Conservation (phyloP, 2,888 invertebrate species). For the Cetonia aurata region DNA sequence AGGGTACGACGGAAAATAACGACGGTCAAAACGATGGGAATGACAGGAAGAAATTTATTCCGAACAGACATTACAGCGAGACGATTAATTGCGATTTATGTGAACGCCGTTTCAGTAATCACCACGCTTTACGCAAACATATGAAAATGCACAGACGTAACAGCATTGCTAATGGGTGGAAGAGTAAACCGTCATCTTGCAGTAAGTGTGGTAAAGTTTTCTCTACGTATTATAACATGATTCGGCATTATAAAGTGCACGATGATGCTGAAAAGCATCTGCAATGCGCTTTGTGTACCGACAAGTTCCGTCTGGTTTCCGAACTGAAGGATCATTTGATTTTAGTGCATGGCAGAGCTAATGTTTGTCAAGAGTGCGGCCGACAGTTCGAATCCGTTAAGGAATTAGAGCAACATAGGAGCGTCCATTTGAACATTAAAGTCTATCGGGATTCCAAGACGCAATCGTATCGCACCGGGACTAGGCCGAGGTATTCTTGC, state of each 20-base stretch:
- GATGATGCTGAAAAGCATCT: constrained; percentile 69
- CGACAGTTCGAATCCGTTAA: constrained; percentile 72
- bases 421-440: constrained; percentile 76
- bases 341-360: constrained; percentile 57
- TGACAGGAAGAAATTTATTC: constrained; percentile 42
- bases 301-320: constrained; percentile 70
- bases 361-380: constrained; percentile 74
- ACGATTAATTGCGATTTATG: constrained; percentile 35
- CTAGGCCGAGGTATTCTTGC: constrained; percentile 46
- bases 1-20: background rate
- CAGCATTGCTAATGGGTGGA: constrained; percentile 42
- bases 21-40: constrained; percentile 39
- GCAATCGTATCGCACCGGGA: constrained; percentile 70
- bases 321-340: constrained; percentile 73
- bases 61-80: constrained; percentile 7
- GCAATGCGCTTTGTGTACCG: constrained; percentile 73
- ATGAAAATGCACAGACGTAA: constrained; percentile 34
- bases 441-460: constrained; percentile 76
- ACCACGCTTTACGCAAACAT: constrained; percentile 38
- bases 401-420: constrained; percentile 76
- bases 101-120: constrained; percentile 34
- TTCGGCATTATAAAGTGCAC: constrained; percentile 71
- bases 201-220: constrained; percentile 71
- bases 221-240: constrained; percentile 70
- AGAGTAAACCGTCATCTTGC: constrained; percentile 63